Conservation (phyloP, 2,888 invertebrate species). For the Phyto melanocephala region DNA sequence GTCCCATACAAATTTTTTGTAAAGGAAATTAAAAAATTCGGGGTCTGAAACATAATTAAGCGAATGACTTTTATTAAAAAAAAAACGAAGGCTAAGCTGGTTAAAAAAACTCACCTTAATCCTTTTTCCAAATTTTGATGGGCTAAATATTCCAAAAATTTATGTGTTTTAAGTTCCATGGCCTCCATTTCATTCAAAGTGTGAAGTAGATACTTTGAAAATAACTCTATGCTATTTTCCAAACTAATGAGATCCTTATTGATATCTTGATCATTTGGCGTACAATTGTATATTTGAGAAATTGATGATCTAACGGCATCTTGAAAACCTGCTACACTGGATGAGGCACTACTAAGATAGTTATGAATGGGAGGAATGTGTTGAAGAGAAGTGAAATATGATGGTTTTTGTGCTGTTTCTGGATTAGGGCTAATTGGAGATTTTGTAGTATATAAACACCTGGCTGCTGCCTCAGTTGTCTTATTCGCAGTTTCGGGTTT, state of each 20-base stretch:
- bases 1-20: too few relatives aligned
- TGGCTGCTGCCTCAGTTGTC: too few relatives aligned
- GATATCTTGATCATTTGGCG: conserved; percentile 17
- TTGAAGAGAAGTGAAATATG: too few relatives aligned
- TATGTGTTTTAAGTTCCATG: neutral
- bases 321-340: conserved; percentile 14
- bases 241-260: conserved; percentile 5
- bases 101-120: neutral
- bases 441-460: neutral
- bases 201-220: conserved; percentile 17
- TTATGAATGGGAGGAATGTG: neutral
- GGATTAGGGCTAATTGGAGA: neutral
- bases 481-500: too few relatives aligned
- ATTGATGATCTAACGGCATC: neutral
- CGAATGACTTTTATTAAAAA: too few relatives aligned
- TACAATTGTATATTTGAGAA: neutral
- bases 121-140: neutral
- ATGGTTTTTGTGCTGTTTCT: neutral
- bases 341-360: neutral
- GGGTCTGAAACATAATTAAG: too few relatives aligned
- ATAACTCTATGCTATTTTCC: conserved; percentile 2
- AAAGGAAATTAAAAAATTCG: too few relatives aligned
- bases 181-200: neutral
- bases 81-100: too few relatives aligned
- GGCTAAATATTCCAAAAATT: neutral